Base-by-base conservation (phyloP, 2,888 invertebrate genomes). In the Timema cristinae region DNA sequence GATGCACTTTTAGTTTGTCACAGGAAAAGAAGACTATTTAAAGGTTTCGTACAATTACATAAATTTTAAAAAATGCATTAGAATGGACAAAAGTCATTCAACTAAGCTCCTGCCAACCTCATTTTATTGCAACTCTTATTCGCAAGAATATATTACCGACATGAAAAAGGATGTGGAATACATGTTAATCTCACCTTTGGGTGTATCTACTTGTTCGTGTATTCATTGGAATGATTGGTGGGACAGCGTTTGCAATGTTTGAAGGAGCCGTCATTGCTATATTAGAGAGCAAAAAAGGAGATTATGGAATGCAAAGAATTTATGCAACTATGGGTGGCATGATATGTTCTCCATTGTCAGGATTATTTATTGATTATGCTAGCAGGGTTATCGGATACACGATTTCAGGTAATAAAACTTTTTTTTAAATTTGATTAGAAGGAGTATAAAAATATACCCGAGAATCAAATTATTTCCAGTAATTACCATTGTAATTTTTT, bases 171-270 rank as follows among this genome's bases (percentile, higher is more conserved):
- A 85, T 52, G 83, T 88, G 32, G 90, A 90, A 78, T 82, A 88
- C 73, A 91, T 78, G 86, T 89, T 15, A 80, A 82, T 2, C 81
- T 91, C 71, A 91, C 91, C 0, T 92, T 80, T 91, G 91, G 91
- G 79, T 88, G 0, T 92, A 92, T 79, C 84, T 91, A 51, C 85
- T 84, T 66, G 87, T 91, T 75, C 84, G 88, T 81, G 83, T 84
- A 0, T 81, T 84, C 73, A 82, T 84, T 61, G 89, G 89, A 32
- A 89, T 91, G 73, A 89, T 91, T 73, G 86, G 90, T 59, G 91
- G 91, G 0, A 91, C 91, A 2, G 88, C 90, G 0, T 91, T 90
- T 79, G 91, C 91, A 49, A 91, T 92, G 90, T 92, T 92, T 79
- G 91, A 92, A 81, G 82, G 91, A 1, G 92, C 92, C 0, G 91